Percentiles rank a stretch among this genome's conserved stretches.
Evolutionary conservation across 35 echinoderm and acorn worm genomes (phyloP).

Genomic region (Stichopus chloronotus): DNA sequence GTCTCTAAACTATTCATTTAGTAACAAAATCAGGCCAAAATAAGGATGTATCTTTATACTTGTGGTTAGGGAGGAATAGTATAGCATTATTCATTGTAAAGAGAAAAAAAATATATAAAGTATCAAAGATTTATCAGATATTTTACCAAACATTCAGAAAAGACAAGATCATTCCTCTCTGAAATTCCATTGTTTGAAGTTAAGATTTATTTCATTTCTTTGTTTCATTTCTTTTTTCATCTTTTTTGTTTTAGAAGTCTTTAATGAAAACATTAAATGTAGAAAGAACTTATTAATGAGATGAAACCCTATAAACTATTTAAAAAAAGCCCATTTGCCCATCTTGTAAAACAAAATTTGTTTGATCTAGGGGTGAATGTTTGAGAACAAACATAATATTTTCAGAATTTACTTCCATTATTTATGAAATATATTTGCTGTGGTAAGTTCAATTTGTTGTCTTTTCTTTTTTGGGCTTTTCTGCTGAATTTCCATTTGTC

Average conservation of each 20-base stretch:
- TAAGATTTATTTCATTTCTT: not conserved
- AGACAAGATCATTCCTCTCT: not conserved
- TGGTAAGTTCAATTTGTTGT: slow-evolving; percentile 47
- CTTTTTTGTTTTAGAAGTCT: not conserved
- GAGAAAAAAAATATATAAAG: not conserved
- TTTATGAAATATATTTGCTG: slow-evolving; percentile 66
- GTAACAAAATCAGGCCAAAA: not conserved
- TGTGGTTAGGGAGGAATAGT: not conserved
- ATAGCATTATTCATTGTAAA: not conserved
- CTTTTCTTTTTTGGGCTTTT: not conserved
- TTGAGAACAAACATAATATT: slow-evolving; percentile 48
- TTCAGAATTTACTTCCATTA: slow-evolving; percentile 62
- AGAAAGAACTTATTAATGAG: not conserved
- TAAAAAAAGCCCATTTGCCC: slow-evolving; percentile 12
- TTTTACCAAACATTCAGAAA: not conserved
- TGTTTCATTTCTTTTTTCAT: not conserved
- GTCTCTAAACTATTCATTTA: too few relatives aligned
- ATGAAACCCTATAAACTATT: not conserved
- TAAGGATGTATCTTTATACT: not conserved
- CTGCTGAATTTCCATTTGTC: too few relatives aligned
- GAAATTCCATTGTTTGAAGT: not conserved
- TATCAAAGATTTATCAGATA: not conserved
- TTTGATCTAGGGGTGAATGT: slow-evolving; percentile 48
- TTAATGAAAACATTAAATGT: not conserved
- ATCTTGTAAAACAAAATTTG: slow-evolving; percentile 3